Conservation (phyloP, 2,888 invertebrate genomes). For the Reticulitermes lucifugus region DNA sequence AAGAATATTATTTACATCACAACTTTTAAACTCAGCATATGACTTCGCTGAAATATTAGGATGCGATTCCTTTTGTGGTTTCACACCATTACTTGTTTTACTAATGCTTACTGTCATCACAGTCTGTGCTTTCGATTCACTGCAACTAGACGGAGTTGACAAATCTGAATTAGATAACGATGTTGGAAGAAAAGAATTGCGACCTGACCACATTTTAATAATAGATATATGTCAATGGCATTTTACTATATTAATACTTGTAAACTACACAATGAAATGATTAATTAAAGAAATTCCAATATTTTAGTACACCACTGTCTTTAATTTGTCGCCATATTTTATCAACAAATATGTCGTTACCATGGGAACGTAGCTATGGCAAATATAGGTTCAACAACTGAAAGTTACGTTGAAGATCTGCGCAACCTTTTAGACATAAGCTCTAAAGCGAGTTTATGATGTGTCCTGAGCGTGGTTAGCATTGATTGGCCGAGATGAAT, state of each 20-base stretch:
- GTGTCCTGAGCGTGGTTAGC: constrained; percentile 54
- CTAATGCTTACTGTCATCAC: constrained; percentile 27
- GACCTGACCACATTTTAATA: constrained; percentile 21
- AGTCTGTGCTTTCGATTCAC: neutral
- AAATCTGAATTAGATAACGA: neutral
- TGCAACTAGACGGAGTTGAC: constrained; percentile 9
- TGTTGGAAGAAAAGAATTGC: neutral
- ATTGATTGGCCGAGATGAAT: constrained; percentile 53
- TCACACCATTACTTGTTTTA: neutral
- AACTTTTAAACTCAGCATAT: neutral
- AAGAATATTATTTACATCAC: neutral
- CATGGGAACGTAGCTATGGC: constrained; percentile 39
- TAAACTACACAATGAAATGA: neutral
- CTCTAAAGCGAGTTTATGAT: constrained; percentile 32
- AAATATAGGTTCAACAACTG: neutral
- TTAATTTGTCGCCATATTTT: neutral
- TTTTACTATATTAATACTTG: too few species aligned
- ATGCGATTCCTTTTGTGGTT: neutral
- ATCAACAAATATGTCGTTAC: constrained; percentile 21
- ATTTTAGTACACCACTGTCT: too few species aligned
- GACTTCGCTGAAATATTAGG: neutral
- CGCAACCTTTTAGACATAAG: too few species aligned
- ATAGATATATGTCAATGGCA: too few species aligned
- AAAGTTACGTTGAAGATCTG: neutral
- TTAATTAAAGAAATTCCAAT: too few species aligned